Evolutionary conservation across 2,888 invertebrate species (phyloP).

Genomic region (Heterodera filipjevi): DNA sequence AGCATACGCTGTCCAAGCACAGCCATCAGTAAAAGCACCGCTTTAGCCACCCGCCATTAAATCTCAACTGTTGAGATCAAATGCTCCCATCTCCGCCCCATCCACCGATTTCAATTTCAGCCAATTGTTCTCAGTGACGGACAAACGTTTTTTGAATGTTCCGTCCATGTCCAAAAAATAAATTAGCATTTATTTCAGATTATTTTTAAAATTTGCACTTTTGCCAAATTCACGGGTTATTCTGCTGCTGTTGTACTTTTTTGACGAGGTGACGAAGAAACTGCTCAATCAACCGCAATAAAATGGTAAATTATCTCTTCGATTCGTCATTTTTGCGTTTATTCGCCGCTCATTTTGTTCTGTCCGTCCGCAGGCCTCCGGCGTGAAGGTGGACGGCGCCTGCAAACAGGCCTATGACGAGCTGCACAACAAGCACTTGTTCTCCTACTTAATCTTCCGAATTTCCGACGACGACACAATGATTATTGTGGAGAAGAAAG

Average conservation of each 20-base stretch:
- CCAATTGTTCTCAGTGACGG: background rate
- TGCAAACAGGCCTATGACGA: constrained; percentile 65
- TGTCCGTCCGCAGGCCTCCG: constrained; percentile 34
- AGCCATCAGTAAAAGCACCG: background rate
- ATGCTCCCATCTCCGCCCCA: background rate
- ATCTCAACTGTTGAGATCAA: background rate
- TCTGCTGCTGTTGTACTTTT: background rate
- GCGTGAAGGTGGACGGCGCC: constrained; percentile 55
- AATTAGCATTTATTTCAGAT: too few species aligned
- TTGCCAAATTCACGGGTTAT: background rate
- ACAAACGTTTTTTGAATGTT: too few species aligned
- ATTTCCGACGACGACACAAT: constrained; percentile 65
- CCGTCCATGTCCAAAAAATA: too few species aligned
- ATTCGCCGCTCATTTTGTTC: too few species aligned
- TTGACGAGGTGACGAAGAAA: background rate
- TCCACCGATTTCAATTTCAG: background rate
- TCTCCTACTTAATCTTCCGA: constrained; percentile 64
- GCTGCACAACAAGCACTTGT: constrained; percentile 64
- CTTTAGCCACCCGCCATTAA: background rate
- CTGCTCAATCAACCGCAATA: background rate
- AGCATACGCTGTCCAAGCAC: background rate
- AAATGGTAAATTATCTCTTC: constrained; percentile 3
- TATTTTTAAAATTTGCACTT: too few species aligned
- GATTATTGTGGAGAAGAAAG: constrained; percentile 65
- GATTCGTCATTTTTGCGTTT: too few species aligned